Conservation (phyloP, 2,797 vertebrate genomes). For the Tachyglossus aculeatus region DNA sequence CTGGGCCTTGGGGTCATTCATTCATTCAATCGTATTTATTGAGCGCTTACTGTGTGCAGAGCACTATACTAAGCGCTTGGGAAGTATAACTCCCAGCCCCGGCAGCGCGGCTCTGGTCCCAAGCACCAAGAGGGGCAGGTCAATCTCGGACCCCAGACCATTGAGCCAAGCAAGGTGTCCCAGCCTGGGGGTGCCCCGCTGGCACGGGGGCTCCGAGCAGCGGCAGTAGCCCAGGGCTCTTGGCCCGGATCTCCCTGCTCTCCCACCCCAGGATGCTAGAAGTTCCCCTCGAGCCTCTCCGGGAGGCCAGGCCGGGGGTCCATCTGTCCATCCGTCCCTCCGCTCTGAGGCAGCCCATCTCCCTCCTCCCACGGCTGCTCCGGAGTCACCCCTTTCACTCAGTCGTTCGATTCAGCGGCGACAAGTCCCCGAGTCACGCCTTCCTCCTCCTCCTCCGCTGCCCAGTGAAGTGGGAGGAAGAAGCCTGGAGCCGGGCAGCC, state of each 20-base stretch:
- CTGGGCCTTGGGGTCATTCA: neutral
- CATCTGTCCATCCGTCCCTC: neutral
- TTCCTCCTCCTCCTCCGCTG: neutral
- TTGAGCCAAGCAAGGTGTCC: neutral
- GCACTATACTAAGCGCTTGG: no score
- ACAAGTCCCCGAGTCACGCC: neutral
- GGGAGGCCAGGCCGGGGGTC: neutral
- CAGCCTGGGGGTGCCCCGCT: neutral
- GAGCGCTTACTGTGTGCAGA: no score
- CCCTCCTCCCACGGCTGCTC: neutral
- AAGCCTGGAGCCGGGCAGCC: neutral
- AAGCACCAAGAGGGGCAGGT: no score
- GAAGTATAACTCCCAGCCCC: no score
- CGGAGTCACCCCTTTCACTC: neutral
- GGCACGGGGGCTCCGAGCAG: neutral
- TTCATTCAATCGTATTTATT: no score
- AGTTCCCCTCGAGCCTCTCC: accelerated
- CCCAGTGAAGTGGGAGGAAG: neutral
- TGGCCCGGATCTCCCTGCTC: neutral
- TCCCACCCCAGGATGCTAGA: neutral
- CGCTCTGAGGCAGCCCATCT: neutral
- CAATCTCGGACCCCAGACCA: neutral
- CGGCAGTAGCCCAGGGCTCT: neutral
- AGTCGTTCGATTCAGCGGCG: neutral
- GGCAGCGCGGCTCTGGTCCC: no score